Base-by-base conservation (phyloP, 1,140 invertebrate species). In the Colletes gigas region DNA sequence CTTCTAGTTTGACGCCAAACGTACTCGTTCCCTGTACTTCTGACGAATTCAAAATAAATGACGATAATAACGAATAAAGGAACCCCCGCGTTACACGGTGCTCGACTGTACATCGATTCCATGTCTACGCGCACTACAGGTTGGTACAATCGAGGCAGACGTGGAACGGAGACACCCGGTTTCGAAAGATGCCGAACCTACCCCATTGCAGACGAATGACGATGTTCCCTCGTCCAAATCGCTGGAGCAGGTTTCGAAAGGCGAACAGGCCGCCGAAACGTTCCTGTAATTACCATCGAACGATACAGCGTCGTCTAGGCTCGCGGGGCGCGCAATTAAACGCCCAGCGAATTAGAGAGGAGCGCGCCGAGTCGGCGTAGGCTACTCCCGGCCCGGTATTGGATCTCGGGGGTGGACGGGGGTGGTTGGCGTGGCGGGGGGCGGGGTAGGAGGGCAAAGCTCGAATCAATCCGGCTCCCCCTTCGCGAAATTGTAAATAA, bases 401-500 rank as follows among this genome's bases (percentile, higher is more conserved):
- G 68, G 69, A 80, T 68, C 69, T 39, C 63, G 62, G 14, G 41
- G 41, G 3, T n/a, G 3, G 44, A 3, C 44, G 71, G 60, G 77
- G 78, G 78, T 62, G 81, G 69, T 3, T 10, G 57, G 8, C 30
- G 30, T 2, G 30, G 30, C 30, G 2, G 30, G 30, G 55, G 15
- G n/a, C n/a, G n/a, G 0, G n/a, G 59, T 9, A 1, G 12, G 50
- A 62, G 70, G 77, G 80, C 74, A 57, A 78, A 67, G 68, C 59
- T 78, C 70, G 67, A 81, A 84, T 75, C 67, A 79, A 78, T 86
- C 83, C 85, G 85, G 80, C 65, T 78, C 76, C 68, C 83, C 88
- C 84, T 86, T 83, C 50, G 82, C 83, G 87, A 89, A 89, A 91
- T 91, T 87, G 90, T 85, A 90, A 90, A 90, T 90, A 90, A 90